Conservation (phyloP, 2,888 invertebrate species). For the Pseudococcus viburni region DNA sequence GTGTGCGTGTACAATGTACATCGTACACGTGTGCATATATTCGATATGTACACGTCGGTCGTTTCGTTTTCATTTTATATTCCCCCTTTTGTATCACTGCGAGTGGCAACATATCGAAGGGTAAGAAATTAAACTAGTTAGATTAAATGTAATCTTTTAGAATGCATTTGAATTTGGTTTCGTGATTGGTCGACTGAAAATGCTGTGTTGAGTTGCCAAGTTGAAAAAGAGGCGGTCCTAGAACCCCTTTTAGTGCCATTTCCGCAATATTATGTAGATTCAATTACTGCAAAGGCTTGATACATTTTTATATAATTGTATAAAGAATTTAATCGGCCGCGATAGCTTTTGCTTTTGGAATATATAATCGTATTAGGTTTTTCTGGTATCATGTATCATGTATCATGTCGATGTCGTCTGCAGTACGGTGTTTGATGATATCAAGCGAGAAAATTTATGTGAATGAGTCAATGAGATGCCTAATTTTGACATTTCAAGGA, state of each 20-base stretch:
- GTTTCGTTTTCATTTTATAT: slow-evolving; percentile 10
- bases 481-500: not conserved
- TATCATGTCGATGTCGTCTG: not conserved
- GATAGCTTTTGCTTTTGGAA: not conserved
- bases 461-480: not conserved
- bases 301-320: slow-evolving; percentile 30
- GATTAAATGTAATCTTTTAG: slow-evolving; percentile 52
- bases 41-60: not conserved
- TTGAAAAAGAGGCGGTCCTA: slow-evolving; percentile 51
- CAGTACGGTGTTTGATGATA: not conserved
- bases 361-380: not conserved
- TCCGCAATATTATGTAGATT: slow-evolving; percentile 1
- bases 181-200: slow-evolving; percentile 1
- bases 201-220: not conserved
- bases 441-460: not conserved
- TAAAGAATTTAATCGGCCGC: not conserved
- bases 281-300: slow-evolving; percentile 49
- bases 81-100: slow-evolving; percentile 13
- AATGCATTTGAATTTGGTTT: slow-evolving; percentile 24
- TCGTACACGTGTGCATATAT: slow-evolving; percentile 40
- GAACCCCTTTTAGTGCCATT: slow-evolving; percentile 9
- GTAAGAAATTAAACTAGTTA: slow-evolving; percentile 64
- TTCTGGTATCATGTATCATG: not conserved
- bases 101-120: slow-evolving; percentile 35
- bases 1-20: not conserved